Evolutionary conservation across 2,797 vertebrate genomes (phyloP), one percentile per base, ranked within the genome.

Genomic region (Odontamblyopus lacepedii): DNA sequence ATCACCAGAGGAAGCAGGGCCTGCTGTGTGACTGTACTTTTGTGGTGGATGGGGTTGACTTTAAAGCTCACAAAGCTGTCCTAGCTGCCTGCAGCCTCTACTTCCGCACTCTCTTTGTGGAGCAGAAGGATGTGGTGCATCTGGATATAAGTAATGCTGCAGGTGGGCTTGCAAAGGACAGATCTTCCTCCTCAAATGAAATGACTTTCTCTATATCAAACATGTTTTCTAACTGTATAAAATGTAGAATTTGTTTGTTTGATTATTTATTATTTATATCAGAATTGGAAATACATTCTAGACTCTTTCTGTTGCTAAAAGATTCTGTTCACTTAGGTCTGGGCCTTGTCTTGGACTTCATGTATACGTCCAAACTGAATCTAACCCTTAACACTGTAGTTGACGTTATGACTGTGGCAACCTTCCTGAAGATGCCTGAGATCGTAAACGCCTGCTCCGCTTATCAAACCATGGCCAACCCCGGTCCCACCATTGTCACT

Each of bases 61-160:
- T 99, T 83, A 98, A 99, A 85, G 98, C 98, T 29, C 98, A 99
- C 85, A 99, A 99, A 83, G 96, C 97, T 0, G 95, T 99, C 78
- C 91, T 99, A 88, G 98, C 97, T 0, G 97, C 98, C 64, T 99
- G 98, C 91, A 99, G 98, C 0, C 92, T 95, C n/a, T 99, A 99
- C 73, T 98, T 99, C 90, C 95, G 95, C 79, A 97, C 96, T 77
- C 96, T 99, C 51, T 99, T 99, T 1, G 88, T 96, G 29, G 97
- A 99, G 84, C 98, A 99, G 94, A 99, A 98, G 81, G 98, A 99
- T 0, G 97, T 99, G 87, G 97, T 99, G 74, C 98, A 99, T 88
- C 90, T 99, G 75, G 97, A 99, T 91, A 99, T 99, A 89, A 99
- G 97, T 90, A 99, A 99, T 0, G 97, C 97, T 0, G 95, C 97